phyloP scores from a whole-genome alignment of 2,888 invertebrate genomes.

The Chaitophorus viminalis region DNA sequence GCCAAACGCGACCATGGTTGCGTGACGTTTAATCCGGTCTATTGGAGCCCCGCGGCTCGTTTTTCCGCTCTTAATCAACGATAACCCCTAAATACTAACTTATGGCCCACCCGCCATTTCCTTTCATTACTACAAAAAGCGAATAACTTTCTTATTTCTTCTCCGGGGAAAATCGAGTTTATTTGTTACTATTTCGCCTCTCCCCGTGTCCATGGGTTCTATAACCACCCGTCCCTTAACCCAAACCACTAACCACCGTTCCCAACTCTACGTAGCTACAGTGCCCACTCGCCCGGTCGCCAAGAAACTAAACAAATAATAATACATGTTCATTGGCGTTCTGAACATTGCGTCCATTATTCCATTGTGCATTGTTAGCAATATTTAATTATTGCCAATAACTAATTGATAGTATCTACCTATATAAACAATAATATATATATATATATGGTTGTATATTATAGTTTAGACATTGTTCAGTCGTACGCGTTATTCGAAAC shows the following conservation, averaged over 20 bases:
- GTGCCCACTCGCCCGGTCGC: not conserved
- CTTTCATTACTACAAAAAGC: conserved; percentile 31
- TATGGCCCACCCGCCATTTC: conserved; percentile 16
- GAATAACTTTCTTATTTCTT: conserved; percentile 31
- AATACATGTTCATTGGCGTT: not conserved
- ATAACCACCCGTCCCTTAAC: no score
- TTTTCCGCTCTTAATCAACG: conserved; percentile 37
- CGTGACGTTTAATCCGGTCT: conserved; percentile 33
- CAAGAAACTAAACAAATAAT: conserved; percentile 27
- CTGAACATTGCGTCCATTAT: not conserved
- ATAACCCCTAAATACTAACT: conserved; percentile 47
- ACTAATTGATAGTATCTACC: not conserved
- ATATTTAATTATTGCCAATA: not conserved
- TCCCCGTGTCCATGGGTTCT: not conserved
- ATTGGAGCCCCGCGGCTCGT: conserved; percentile 5
- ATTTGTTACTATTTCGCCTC: conserved; percentile 14
- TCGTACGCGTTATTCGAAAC: not conserved
- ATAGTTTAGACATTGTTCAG: not conserved
- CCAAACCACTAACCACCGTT: no score
- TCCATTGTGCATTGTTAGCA: not conserved
- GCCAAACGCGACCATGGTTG: not conserved
- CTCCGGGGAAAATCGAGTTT: conserved; percentile 30
- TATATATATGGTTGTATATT: not conserved
- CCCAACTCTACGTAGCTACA: no score
- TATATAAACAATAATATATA: not conserved